Evolutionary conservation across 2,797 vertebrate genomes (phyloP).

Genomic region (Mormyrus hasselquistii): DNA sequence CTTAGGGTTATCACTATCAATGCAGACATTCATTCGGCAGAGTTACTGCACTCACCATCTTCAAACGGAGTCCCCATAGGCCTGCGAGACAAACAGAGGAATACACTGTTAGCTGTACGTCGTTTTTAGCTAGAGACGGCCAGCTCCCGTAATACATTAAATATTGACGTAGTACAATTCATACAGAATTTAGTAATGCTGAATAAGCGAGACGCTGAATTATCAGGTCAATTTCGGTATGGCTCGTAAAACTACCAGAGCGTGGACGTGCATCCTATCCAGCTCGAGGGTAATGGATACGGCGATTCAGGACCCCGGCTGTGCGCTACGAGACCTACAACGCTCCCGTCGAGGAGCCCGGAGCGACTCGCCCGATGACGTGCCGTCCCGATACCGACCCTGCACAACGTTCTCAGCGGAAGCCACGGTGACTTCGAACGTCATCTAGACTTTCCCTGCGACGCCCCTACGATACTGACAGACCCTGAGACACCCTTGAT

Average conservation of each 20-base stretch:
- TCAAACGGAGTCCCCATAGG: slow-evolving; percentile 98
- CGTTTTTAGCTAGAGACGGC: background rate
- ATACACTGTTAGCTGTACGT: background rate
- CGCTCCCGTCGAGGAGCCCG: background rate
- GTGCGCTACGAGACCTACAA: background rate
- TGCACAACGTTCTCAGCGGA: background rate
- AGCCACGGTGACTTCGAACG: background rate
- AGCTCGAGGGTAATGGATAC: background rate
- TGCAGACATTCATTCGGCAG: background rate
- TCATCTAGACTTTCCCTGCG: background rate
- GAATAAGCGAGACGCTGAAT: background rate
- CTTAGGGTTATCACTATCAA: background rate
- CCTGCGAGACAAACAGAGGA: slow-evolving; percentile 57
- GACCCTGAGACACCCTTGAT: background rate
- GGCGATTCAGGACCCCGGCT: background rate
- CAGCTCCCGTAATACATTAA: background rate
- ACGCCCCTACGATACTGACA: background rate
- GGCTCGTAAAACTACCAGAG: background rate
- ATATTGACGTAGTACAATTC: background rate
- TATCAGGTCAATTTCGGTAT: background rate
- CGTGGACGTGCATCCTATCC: background rate
- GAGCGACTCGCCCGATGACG: background rate
- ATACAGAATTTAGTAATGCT: background rate
- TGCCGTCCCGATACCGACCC: background rate
- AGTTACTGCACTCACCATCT: slow-evolving; percentile 76